Percentiles rank a stretch among this genome's conserved stretches.
These are phyloP conservation scores for Dreissena polymorpha DNA, from an alignment of 1,140 invertebrate species.

Conservation along the genomic window DNA sequence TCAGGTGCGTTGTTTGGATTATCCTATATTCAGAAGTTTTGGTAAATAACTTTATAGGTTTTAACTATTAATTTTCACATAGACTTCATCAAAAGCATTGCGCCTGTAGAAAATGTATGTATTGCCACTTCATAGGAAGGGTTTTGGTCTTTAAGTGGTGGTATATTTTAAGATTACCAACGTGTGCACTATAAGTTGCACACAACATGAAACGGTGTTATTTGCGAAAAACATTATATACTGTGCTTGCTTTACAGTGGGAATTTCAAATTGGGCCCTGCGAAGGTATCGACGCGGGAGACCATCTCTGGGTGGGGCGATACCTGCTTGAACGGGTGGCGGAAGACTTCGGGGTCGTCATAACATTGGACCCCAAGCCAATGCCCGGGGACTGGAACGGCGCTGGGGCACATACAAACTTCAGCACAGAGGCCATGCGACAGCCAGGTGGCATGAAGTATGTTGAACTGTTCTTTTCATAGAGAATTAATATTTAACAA, in stretches of 20 bases:
- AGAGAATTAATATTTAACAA: too few species aligned
- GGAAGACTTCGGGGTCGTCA: slow-evolving; percentile 95
- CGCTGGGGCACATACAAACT: slow-evolving; percentile 93
- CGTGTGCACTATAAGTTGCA: too few species aligned
- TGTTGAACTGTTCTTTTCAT: slow-evolving; percentile 31
- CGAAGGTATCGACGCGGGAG: slow-evolving; percentile 88
- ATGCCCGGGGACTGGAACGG: slow-evolving; percentile 93
- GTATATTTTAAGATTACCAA: too few species aligned
- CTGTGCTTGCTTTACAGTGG: slow-evolving; percentile 47
- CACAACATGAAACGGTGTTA: too few species aligned
- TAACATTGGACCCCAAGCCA: slow-evolving; percentile 94
- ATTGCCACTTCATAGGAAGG: too few species aligned
- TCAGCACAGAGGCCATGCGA: slow-evolving; percentile 94
- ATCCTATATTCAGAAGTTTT: too few species aligned
- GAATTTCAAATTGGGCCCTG: slow-evolving; percentile 76
- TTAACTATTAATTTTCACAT: too few species aligned
- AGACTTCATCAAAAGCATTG: too few species aligned
- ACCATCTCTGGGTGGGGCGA: slow-evolving; percentile 95
- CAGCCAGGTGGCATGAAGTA: slow-evolving; percentile 88
- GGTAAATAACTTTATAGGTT: too few species aligned
- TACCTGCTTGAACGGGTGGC: slow-evolving; percentile 90
- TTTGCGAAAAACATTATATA: too few species aligned
- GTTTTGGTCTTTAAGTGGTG: too few species aligned
- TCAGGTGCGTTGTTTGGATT: slow-evolving; percentile 50
- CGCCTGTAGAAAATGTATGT: too few species aligned